Base-by-base conservation (phyloP, 2,797 vertebrate genomes). In the Meda fulgida region DNA sequence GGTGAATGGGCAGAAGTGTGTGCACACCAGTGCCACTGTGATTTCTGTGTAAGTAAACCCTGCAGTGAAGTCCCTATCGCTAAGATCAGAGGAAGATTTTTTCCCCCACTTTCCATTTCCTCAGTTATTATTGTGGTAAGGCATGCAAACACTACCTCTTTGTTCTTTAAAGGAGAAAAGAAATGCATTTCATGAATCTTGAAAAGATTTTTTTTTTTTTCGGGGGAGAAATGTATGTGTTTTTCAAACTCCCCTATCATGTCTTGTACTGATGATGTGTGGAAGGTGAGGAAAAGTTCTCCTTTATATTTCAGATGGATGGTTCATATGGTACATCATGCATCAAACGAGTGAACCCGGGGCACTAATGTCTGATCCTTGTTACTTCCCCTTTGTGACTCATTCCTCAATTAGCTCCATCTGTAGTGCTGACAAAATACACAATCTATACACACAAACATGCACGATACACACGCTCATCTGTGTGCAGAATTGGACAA, bases 401-500 rank as follows among this genome's bases (percentile, higher is more conserved):
- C 71, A 85, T 80, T 85, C 46, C 78, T 83, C 63, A 82, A 53
- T 83, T 58, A 85, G 60, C n/a, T 86, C 83, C 60, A 88, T 84
- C 63, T 87, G 85, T 63, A 73, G 53, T 55, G 46, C 48, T 51
- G 60, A 78, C n/a, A 67, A 16, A 53, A 73, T 14, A 78, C 16
- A 72, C n/a, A 51, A 73, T 14, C 51, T 78, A 19, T 19, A 13
- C 23, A 81, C 70, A 46, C 46, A 73, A 55, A 34, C 26, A 63
- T 34, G 10, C 16, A 6, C 36, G 31, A 10, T 9, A n/a, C n/a
- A 40, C 67, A 58, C 0, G 5, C 6, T 71, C n/a, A 31, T 53
- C 1, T n/a, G 48, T 72, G 36, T 34, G 53, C 69, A 73, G 23
- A 69, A 55, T 11, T 34, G 18, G 51, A 83, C 48, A 53, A 3